phyloP scores from a whole-genome alignment of 2,888 invertebrate species.

The Apamea sordens region DNA sequence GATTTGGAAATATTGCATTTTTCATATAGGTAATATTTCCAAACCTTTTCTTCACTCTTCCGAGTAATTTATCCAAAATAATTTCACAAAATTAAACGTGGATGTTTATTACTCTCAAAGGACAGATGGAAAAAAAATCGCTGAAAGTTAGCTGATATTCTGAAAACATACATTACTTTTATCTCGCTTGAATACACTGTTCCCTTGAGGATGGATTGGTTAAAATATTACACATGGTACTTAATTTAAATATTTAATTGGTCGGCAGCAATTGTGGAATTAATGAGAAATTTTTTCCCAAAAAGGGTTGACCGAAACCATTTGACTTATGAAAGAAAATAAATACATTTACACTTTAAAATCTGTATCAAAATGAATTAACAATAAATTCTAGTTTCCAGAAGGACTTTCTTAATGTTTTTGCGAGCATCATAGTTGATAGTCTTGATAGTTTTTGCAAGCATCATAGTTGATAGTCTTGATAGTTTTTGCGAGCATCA shows the following conservation, averaged over 20 bases:
- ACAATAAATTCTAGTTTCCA: background rate
- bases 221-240: constrained; percentile 47
- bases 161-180: constrained; percentile 64
- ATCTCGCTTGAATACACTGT: constrained; percentile 59
- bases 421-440: background rate
- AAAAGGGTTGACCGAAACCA: too few relatives aligned
- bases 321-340: background rate
- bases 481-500: too few relatives aligned
- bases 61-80: constrained; percentile 34
- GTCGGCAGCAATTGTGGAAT: background rate
- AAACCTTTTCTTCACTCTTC: background rate
- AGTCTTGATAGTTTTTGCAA: background rate
- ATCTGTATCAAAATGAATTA: background rate
- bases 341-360: background rate
- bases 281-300: background rate
- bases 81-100: constrained; percentile 59
- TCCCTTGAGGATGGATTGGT: constrained; percentile 54
- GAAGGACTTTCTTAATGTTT: background rate
- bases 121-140: constrained; percentile 51
- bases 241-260: constrained; percentile 48
- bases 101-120: constrained; percentile 54
- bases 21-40: background rate
- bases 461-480: too few relatives aligned
- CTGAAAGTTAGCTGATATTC: constrained; percentile 54
- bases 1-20: too few relatives aligned